Evolutionary conservation across 2,888 invertebrate species (phyloP).

Genomic region (Zootermopsis nevadensis): DNA sequence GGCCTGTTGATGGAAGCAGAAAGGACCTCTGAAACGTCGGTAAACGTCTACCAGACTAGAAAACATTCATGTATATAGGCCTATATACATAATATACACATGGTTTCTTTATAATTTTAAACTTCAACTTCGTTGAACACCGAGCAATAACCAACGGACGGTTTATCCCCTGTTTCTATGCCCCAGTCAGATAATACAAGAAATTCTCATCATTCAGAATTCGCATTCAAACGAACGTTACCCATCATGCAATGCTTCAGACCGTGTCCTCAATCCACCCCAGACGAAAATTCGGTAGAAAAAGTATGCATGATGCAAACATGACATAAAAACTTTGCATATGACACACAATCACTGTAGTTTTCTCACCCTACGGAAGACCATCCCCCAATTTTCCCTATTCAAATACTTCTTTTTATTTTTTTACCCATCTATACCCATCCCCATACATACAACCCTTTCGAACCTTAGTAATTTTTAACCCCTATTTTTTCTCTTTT

Average conservation of each 20-base stretch:
- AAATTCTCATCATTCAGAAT: slow-evolving; percentile 26
- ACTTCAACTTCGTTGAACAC: neutral
- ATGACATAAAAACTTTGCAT: slow-evolving; percentile 44
- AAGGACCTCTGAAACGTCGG: no score
- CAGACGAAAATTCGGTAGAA: slow-evolving; percentile 31
- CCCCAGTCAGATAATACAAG: neutral
- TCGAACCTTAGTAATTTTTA: slow-evolving; percentile 41
- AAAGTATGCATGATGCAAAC: slow-evolving; percentile 39
- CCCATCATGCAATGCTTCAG: slow-evolving; percentile 18
- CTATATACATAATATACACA: no score
- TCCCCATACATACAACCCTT: slow-evolving; percentile 32
- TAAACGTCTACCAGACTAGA: no score
- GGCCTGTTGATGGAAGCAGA: no score
- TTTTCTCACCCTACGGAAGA: slow-evolving; percentile 35
- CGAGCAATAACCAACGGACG: no score
- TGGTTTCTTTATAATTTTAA: neutral
- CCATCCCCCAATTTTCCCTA: slow-evolving; percentile 42
- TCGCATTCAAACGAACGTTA: slow-evolving; percentile 26
- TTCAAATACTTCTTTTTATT: slow-evolving; percentile 37
- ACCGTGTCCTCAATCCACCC: slow-evolving; percentile 34
- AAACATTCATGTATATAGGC: no score
- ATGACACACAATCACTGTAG: slow-evolving; percentile 35
- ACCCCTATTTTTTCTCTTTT: slow-evolving; percentile 36
- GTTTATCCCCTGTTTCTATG: neutral
- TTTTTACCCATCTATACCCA: slow-evolving; percentile 35